Evolutionary conservation across 2,113 vertebrate genomes (phyloP).

Genomic region (Brachyhypopomus gauderio): DNA sequence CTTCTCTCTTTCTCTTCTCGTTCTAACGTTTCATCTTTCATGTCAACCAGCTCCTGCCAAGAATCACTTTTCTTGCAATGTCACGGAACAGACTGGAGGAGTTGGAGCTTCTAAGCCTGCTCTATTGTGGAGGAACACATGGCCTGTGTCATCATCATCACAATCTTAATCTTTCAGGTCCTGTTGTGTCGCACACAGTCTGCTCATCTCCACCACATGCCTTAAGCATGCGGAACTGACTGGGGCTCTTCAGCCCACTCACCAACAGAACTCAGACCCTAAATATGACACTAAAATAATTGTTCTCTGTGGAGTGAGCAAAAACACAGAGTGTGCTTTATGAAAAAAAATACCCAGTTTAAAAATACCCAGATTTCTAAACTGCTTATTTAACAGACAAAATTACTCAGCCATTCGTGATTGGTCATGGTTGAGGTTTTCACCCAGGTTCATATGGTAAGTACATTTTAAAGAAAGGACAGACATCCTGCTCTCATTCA

Average conservation of each 20-base stretch:
- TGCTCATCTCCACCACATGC: background rate
- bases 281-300: background rate
- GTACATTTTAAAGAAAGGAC: too few relatives aligned
- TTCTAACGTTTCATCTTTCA: slow-evolving; percentile 53
- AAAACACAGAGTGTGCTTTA: too few relatives aligned
- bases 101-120: slow-evolving; percentile 13
- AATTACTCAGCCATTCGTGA: too few relatives aligned
- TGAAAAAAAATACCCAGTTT: too few relatives aligned
- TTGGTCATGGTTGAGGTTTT: too few relatives aligned
- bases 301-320: too few relatives aligned
- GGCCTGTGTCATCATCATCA: background rate
- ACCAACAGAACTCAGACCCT: background rate
- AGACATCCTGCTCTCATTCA: too few relatives aligned
- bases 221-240: background rate
- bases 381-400: too few relatives aligned
- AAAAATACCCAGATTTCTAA: too few relatives aligned
- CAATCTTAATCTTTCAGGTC: background rate
- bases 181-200: background rate
- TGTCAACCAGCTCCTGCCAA: slow-evolving; percentile 30
- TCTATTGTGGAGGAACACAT: background rate
- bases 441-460: too few relatives aligned
- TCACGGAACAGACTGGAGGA: slow-evolving; percentile 21
- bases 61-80: slow-evolving; percentile 48
- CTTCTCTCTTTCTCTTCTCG: slow-evolving; percentile 40
- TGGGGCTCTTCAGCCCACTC: background rate